A percentile compares a stretch with the other conserved stretches of the same genome.
Evolutionary conservation across 2,797 vertebrate genomes (phyloP).

Genomic region (Phaenicophaeus curvirostris): DNA sequence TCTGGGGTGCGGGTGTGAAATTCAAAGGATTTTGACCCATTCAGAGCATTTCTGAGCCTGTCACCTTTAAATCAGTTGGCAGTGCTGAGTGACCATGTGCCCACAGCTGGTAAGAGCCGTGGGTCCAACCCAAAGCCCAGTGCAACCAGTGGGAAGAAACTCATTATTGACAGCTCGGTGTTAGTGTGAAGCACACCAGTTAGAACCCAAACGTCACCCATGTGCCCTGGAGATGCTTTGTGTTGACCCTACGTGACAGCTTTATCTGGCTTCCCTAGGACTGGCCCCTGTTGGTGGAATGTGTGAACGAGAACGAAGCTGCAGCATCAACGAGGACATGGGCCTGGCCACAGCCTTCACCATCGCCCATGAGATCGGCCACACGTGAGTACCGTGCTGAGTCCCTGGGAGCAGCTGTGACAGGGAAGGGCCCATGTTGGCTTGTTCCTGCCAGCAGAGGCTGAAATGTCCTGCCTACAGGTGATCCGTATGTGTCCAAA

Average conservation of each 20-base stretch:
- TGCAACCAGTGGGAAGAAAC: rapidly evolving
- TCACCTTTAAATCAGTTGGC: neutral
- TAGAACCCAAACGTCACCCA: rapidly evolving
- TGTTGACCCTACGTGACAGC: neutral
- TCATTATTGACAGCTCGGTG: no score
- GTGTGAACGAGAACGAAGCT: conserved; percentile 97
- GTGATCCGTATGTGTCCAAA: rapidly evolving
- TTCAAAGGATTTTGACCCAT: neutral
- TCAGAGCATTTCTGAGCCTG: neutral
- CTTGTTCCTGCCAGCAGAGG: neutral
- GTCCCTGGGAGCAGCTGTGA: rapidly evolving
- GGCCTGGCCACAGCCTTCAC: conserved; percentile 97
- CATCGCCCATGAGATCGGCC: conserved; percentile 97
- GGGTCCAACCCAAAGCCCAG: neutral
- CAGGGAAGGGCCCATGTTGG: neutral
- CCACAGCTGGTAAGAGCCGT: rapidly evolving
- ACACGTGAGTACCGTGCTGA: conserved; percentile 86
- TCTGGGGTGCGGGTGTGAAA: neutral
- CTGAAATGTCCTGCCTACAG: rapidly evolving
- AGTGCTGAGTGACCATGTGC: neutral
- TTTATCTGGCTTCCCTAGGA: conserved; percentile 75
- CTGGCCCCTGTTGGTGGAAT: conserved; percentile 96
- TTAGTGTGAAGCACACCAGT: rapidly evolving
- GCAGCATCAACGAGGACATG: conserved; percentile 98
- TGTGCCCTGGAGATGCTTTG: neutral